Evolutionary conservation across 2,888 invertebrate genomes (phyloP).

Genomic region (Clepsis dumicolana): DNA sequence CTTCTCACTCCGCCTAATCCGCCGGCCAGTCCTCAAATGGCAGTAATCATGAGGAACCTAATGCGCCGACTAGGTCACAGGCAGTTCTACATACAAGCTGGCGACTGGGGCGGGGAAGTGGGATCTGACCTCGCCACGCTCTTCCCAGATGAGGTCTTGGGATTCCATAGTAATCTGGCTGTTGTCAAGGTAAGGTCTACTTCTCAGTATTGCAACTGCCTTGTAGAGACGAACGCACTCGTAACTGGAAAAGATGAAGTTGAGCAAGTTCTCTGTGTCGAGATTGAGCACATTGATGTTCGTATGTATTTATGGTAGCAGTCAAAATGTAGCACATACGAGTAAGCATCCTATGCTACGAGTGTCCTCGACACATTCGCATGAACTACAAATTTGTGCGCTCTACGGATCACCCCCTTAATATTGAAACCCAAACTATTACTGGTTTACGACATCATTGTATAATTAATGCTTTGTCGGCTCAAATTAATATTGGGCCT

Average conservation of each 20-base stretch:
- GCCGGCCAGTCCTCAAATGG: conserved; percentile 72
- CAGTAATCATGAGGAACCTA: conserved; percentile 87
- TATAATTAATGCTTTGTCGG: not conserved
- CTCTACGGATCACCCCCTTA: too few species aligned
- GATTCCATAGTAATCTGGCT: conserved; percentile 47
- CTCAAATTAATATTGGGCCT: not conserved
- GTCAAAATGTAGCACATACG: too few species aligned
- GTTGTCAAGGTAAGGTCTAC: conserved; percentile 15
- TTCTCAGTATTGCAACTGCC: too few species aligned
- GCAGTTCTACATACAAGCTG: conserved; percentile 90
- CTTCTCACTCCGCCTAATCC: conserved; percentile 4
- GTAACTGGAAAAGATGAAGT: too few species aligned
- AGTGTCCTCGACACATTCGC: too few species aligned
- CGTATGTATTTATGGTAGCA: too few species aligned
- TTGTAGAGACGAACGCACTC: too few species aligned
- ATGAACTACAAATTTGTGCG: too few species aligned
- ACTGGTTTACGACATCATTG: conserved; percentile 5
- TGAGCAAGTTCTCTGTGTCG: too few species aligned
- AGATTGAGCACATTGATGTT: too few species aligned
- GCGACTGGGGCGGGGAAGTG: conserved; percentile 91
- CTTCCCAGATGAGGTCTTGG: conserved; percentile 85
- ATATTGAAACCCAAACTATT: too few species aligned
- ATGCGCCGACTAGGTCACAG: conserved; percentile 89
- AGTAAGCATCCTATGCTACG: too few species aligned
- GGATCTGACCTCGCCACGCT: conserved; percentile 86